Conservation (phyloP, 1,140 invertebrate genomes). For the Homarus americanus region DNA sequence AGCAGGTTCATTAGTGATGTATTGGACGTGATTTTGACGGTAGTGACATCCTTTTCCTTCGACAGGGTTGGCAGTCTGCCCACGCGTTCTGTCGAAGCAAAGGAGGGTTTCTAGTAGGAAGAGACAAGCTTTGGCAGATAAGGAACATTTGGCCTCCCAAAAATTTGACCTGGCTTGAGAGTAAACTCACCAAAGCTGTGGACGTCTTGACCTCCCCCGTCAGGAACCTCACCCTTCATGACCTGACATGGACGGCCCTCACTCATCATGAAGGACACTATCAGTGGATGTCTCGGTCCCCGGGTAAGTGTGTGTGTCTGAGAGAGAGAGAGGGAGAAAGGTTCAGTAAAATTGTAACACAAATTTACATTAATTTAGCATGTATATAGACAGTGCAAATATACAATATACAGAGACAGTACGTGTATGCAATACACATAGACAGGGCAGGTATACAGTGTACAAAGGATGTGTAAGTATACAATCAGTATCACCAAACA, state of each 20-base stretch:
- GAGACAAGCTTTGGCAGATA: background rate
- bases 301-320: conserved; percentile 8
- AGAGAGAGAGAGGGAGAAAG: background rate
- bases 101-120: conserved; percentile 1
- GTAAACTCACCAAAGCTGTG: background rate
- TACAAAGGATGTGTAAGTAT: too few species aligned
- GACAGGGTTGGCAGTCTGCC: conserved; percentile 22
- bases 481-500: too few species aligned
- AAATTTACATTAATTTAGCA: too few species aligned
- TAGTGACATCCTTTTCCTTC: too few species aligned
- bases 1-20: too few species aligned
- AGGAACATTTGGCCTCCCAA: background rate
- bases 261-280: background rate
- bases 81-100: conserved; percentile 32
- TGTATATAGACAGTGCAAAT: too few species aligned
- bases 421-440: too few species aligned
- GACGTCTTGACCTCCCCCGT: background rate
- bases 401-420: too few species aligned
- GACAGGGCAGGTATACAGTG: too few species aligned
- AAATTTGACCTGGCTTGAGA: background rate
- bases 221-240: background rate
- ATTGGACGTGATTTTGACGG: too few species aligned
- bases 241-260: conserved; percentile 42
- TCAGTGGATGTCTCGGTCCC: conserved; percentile 27
- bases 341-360: too few species aligned